phyloP scores from a whole-genome alignment of 2,888 invertebrate species.

The Amiota mariae region DNA sequence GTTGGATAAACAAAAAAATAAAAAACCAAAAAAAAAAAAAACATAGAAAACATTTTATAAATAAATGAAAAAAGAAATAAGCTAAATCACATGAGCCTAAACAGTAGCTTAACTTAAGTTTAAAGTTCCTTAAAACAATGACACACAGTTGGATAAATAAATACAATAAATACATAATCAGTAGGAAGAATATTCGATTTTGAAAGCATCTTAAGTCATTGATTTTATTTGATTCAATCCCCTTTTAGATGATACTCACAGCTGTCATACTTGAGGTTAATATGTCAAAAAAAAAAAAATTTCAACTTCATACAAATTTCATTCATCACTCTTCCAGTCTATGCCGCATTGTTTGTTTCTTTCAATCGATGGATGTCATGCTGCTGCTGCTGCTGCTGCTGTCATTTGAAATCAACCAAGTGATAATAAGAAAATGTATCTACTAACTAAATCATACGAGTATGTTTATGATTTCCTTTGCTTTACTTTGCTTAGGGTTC shows the following conservation, averaged over 20 bases:
- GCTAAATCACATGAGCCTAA: not conserved
- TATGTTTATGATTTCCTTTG: too few species aligned
- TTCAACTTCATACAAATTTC: conserved; percentile 22
- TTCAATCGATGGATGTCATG: not conserved
- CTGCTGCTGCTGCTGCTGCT: too few species aligned
- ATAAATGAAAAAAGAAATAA: too few species aligned
- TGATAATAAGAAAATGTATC: too few species aligned
- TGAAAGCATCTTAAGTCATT: too few species aligned
- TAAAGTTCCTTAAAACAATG: not conserved
- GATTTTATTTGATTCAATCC: not conserved
- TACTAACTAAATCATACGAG: too few species aligned
- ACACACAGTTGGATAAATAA: not conserved
- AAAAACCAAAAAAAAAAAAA: not conserved
- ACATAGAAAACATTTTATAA: not conserved
- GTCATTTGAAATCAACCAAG: too few species aligned
- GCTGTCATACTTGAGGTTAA: conserved; percentile 25
- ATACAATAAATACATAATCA: conserved; percentile 24
- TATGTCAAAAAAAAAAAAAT: conserved; percentile 24
- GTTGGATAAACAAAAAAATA: not conserved
- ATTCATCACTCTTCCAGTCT: not conserved
- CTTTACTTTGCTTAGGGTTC: too few species aligned
- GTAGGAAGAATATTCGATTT: not conserved
- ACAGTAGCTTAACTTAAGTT: conserved; percentile 1
- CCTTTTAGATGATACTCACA: not conserved
- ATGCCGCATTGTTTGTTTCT: not conserved